Evolutionary conservation across 2,888 invertebrate genomes (phyloP).

Genomic region (Plagodis pulveraria): DNA sequence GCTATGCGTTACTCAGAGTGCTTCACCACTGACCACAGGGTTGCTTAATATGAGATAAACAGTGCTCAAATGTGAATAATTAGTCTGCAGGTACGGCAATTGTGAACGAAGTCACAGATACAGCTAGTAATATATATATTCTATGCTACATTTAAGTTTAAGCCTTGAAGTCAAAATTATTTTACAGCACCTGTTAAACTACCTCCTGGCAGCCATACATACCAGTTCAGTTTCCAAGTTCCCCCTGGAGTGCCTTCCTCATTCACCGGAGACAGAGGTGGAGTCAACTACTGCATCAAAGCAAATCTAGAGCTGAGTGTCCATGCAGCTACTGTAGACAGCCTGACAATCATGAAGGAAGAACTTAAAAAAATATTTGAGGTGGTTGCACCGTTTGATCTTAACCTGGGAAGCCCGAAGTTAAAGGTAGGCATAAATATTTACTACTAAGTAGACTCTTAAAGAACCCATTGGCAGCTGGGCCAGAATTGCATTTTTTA

Average conservation of each 20-base stretch:
- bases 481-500: too few relatives aligned
- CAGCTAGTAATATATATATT: too few relatives aligned
- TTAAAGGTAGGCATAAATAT: conserved; percentile 42
- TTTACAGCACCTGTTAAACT: conserved; percentile 34
- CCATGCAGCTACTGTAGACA: neutral
- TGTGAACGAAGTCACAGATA: too few relatives aligned
- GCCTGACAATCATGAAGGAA: conserved; percentile 37
- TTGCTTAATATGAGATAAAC: too few relatives aligned
- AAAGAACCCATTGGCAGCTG: too few relatives aligned
- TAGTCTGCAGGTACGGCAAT: too few relatives aligned
- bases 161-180: neutral
- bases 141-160: too few relatives aligned
- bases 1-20: too few relatives aligned
- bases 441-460: neutral
- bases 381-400: conserved; percentile 61
- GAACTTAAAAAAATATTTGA: conserved; percentile 48
- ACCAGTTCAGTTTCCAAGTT: conserved; percentile 60
- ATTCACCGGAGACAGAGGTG: conserved; percentile 53
- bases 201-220: conserved; percentile 47
- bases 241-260: conserved; percentile 61
- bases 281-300: conserved; percentile 49
- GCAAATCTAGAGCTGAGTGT: conserved; percentile 49
- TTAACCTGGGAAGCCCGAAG: conserved; percentile 52
- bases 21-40: too few relatives aligned
- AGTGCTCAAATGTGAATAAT: too few relatives aligned